Evolutionary conservation across 1,140 invertebrate species (phyloP).

Genomic region (Vollenhovia emeryi): DNA sequence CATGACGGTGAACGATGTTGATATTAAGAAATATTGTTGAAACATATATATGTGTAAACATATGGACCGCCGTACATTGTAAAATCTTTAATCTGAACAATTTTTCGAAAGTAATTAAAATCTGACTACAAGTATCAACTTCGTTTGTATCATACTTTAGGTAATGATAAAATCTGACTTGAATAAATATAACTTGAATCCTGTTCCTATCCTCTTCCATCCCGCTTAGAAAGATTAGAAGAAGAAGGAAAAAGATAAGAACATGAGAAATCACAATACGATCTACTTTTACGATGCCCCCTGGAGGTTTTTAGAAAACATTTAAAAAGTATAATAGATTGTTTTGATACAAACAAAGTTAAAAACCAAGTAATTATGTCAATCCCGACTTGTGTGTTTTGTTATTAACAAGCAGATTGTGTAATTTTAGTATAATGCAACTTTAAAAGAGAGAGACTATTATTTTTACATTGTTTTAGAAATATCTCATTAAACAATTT

Average conservation of each 20-base stretch:
- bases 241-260: constrained; percentile 66
- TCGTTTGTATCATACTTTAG: constrained; percentile 31
- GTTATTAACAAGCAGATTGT: not conserved
- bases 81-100: not conserved
- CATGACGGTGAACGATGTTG: constrained; percentile 42
- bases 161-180: constrained; percentile 68
- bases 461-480: not conserved
- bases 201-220: constrained; percentile 77
- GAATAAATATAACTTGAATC: constrained; percentile 74
- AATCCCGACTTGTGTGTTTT: constrained; percentile 29
- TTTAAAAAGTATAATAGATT: constrained; percentile 78
- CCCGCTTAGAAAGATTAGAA: constrained; percentile 78
- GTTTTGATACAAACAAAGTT: constrained; percentile 31
- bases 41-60: not conserved
- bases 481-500: not conserved
- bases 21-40: not conserved
- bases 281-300: constrained; percentile 64
- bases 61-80: not conserved
- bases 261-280: constrained; percentile 60
- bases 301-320: constrained; percentile 66
- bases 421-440: not conserved
- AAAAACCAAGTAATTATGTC: constrained; percentile 45
- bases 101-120: constrained; percentile 1
- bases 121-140: constrained; percentile 20
- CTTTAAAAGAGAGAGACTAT: not conserved